Conservation (phyloP, 2,113 vertebrate genomes). For the Rhabdornis inornatus region DNA sequence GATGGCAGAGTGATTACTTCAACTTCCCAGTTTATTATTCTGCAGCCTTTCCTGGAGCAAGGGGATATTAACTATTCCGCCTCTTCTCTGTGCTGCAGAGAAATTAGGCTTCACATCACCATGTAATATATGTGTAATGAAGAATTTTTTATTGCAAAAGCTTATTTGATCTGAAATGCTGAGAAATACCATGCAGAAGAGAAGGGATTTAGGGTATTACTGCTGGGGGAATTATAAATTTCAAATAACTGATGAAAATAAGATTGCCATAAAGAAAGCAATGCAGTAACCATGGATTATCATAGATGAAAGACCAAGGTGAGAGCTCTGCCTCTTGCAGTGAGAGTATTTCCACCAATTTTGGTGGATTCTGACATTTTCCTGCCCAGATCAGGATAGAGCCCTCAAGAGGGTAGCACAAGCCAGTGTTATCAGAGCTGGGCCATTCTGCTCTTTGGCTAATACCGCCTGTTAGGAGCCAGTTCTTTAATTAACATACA, state of each 20-base stretch:
- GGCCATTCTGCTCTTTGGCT: rapidly evolving
- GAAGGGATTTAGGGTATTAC: background rate
- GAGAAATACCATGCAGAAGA: background rate
- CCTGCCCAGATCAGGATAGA: background rate
- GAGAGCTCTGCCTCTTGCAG: background rate
- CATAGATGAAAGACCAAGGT: background rate
- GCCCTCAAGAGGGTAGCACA: background rate
- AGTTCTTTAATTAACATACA: background rate
- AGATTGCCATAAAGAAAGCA: background rate
- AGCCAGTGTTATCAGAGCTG: background rate
- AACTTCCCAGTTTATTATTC: background rate
- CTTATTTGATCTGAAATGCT: background rate
- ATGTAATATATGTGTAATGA: background rate
- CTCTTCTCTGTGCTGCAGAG: background rate
- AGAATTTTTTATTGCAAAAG: slow-evolving; percentile 39
- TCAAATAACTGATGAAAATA: background rate
- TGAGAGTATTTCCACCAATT: background rate
- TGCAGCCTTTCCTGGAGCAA: background rate
- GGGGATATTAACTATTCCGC: background rate
- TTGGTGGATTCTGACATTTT: background rate
- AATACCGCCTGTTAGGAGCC: background rate
- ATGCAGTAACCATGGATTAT: background rate
- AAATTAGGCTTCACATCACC: background rate
- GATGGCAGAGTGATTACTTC: slow-evolving; percentile 58
- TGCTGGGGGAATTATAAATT: background rate